Conservation (phyloP, 1,140 invertebrate species). For the Megathymus violae region DNA sequence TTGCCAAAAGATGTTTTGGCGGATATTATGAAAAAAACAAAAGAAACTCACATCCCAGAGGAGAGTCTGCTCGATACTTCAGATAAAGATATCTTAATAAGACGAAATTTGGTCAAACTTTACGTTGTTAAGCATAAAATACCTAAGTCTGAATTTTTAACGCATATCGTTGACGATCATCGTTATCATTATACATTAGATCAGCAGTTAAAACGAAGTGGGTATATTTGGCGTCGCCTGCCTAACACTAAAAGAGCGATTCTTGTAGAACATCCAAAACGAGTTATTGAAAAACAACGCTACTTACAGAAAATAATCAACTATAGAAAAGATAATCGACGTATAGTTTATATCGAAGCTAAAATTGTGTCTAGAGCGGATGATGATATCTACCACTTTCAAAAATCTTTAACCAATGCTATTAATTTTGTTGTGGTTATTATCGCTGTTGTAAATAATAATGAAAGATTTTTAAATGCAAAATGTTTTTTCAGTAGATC, state of each 20-base stretch:
- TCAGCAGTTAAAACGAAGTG: not conserved
- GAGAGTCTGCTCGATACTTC: not conserved
- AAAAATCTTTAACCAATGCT: not conserved
- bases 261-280: constrained; percentile 8
- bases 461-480: not conserved
- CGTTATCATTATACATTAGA: not conserved
- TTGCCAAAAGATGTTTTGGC: not conserved
- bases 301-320: not conserved
- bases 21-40: not conserved
- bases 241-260: not conserved
- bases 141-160: not conserved
- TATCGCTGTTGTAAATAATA: not conserved
- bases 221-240: constrained; percentile 2
- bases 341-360: constrained; percentile 22
- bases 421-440: not conserved
- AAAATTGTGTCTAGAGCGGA: constrained; percentile 1
- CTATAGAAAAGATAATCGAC: constrained; percentile 1
- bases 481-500: not conserved
- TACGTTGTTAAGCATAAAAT: not conserved
- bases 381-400: not conserved
- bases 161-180: not conserved
- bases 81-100: not conserved
- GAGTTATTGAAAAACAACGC: not conserved
- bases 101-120: not conserved
- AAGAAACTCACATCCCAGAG: not conserved